Base-by-base conservation (phyloP, 2,888 invertebrate species). In the Syrphus vitripennis region DNA sequence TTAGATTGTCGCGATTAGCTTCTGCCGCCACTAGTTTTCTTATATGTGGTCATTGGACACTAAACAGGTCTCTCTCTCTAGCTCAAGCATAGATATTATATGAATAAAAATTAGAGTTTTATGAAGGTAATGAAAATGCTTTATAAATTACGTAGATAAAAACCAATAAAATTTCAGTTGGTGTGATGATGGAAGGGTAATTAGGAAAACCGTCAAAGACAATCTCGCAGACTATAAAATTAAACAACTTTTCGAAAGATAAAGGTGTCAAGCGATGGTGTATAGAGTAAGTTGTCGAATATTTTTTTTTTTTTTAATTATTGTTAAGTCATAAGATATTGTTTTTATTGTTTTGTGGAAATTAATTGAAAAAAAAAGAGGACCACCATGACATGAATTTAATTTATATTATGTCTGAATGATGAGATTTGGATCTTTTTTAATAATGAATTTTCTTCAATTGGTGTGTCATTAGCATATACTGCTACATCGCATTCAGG, bases 71-170 rank as follows among this genome's bases (percentile, higher is more conserved):
- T 9, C 14, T 9, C 2, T 10, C 9, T 1, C 2, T 19, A 12
- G 14, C 24, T 14, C 21, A 9, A n/a, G 37, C 4, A 16, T 21
- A 59, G n/a, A n/a, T n/a, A 12, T 50, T 19, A 40, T n/a, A 63
- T 63, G 61, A n/a, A n/a, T 74, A 63, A 63, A 16, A 63, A 70
- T 16, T 31, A 42, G 55, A n/a, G 53, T 61, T 83, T 83, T 83
- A 83, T 57, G 53, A 45, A 3, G 24, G 69, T 34, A 61, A 74
- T 63, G 69, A 69, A 74, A 45, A 61, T 74, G 19, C 24, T 63
- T 48, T 48, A 29, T 79, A 55, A 74, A 74, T 74, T 74, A 79
- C 74, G 10, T 69, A 21, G 9, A 19, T 48, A 26, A 2, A n/a
- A 6, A 50, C 5, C 21, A 34, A 10, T 48, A 69, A 83, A 78